Evolutionary conservation across 2,113 vertebrate species (phyloP).

Genomic region (Tor tambroides): DNA sequence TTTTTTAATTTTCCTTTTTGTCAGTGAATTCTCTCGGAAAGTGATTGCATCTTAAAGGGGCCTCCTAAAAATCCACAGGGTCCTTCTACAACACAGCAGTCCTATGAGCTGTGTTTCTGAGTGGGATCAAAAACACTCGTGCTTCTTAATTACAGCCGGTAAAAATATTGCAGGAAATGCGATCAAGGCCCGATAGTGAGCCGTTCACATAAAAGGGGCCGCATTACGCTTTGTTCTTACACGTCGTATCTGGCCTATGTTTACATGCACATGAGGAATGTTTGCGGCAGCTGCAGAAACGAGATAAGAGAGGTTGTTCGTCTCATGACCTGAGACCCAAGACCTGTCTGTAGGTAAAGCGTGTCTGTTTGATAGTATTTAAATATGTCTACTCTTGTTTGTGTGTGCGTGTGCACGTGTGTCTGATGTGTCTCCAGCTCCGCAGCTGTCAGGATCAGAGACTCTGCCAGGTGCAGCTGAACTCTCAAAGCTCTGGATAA

Average conservation of each 20-base stretch:
- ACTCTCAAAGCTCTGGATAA: slow-evolving; percentile 33
- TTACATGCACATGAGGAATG: slow-evolving; percentile 13
- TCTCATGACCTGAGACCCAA: slow-evolving; percentile 2
- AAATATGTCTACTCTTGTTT: slow-evolving; percentile 34
- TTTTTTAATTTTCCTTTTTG: no score
- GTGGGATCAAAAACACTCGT: slow-evolving; percentile 35
- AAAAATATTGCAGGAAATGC: slow-evolving; percentile 37
- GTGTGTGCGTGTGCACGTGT: slow-evolving; percentile 8
- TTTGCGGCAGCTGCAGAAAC: slow-evolving; percentile 8
- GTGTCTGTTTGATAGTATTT: slow-evolving; percentile 38
- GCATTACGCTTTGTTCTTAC: slow-evolving; percentile 14
- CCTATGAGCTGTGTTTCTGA: not conserved
- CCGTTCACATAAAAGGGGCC: not conserved
- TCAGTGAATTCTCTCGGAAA: no score
- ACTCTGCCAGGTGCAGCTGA: slow-evolving; percentile 41
- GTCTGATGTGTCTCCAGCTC: not conserved
- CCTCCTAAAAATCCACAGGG: not conserved
- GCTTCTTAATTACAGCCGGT: not conserved
- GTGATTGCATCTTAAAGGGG: no score
- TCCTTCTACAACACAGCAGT: not conserved
- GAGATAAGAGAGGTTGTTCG: slow-evolving; percentile 9
- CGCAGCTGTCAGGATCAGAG: slow-evolving; percentile 47
- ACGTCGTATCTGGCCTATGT: not conserved
- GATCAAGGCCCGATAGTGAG: slow-evolving; percentile 21
- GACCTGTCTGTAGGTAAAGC: slow-evolving; percentile 5